Conservation (phyloP, 2,113 vertebrate genomes). For the Halcyon senegalensis region DNA sequence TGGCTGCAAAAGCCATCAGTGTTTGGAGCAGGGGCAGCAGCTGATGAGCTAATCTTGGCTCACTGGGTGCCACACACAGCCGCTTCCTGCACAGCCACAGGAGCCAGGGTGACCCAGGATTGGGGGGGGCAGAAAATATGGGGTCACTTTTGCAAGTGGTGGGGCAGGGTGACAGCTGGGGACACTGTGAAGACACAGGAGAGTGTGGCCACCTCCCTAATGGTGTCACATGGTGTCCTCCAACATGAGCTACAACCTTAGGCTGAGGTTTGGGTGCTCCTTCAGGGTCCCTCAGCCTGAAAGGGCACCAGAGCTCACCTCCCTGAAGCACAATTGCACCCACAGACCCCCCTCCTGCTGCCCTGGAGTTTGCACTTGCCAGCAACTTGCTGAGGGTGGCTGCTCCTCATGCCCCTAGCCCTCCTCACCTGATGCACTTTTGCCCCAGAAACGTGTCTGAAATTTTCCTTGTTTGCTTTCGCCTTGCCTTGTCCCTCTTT, state of each 20-base stretch:
- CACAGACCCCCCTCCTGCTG: background rate
- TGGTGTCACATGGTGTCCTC: background rate
- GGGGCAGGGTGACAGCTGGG: background rate
- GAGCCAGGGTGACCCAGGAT: background rate
- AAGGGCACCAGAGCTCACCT: background rate
- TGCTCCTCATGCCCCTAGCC: background rate
- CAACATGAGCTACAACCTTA: background rate
- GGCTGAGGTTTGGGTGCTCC: background rate
- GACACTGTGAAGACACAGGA: background rate
- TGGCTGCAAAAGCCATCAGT: background rate
- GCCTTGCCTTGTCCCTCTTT: background rate
- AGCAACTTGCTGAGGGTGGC: background rate
- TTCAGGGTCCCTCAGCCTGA: background rate
- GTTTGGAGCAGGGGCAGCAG: background rate
- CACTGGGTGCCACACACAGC: background rate
- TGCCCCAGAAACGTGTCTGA: background rate
- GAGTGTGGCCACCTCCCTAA: accelerated
- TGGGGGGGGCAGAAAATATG: accelerated
- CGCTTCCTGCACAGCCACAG: background rate
- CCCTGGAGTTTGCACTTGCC: background rate
- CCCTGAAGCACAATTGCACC: background rate
- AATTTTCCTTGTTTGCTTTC: background rate
- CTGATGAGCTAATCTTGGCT: background rate
- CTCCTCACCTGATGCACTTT: background rate
- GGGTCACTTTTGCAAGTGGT: background rate